These are phyloP conservation scores for Leuciscus waleckii DNA, from an alignment of 2,797 vertebrate species.

Conservation along the genomic window DNA sequence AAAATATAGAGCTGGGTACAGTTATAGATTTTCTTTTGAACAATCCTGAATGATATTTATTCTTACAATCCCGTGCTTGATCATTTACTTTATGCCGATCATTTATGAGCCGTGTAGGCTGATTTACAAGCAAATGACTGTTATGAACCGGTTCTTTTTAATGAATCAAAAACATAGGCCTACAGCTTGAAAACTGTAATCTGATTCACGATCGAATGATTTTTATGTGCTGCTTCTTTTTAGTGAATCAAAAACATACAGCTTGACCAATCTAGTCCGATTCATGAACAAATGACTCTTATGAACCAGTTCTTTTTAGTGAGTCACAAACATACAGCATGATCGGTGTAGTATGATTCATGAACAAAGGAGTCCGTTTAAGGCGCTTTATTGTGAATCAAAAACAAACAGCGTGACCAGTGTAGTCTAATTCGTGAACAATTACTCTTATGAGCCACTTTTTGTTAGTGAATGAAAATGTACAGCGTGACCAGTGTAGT, in stretches of 20 bases:
- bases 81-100: not conserved
- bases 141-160: not conserved
- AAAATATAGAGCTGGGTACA: not conserved
- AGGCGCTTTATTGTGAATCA: not conserved
- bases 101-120: not conserved
- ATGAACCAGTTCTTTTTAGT: not conserved
- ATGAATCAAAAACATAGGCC: too few relatives aligned
- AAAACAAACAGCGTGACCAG: not conserved
- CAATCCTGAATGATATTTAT: not conserved
- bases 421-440: not conserved
- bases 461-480: not conserved
- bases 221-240: too few relatives aligned
- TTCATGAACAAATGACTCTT: not conserved
- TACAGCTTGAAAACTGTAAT: too few relatives aligned
- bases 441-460: too few relatives aligned
- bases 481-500: not conserved
- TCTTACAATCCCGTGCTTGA: not conserved
- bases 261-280: not conserved
- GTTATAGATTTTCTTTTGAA: not conserved
- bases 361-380: not conserved
- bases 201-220: too few relatives aligned
- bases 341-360: not conserved
- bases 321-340: not conserved
- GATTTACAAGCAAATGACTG: not conserved
- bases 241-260: not conserved